Conservation (phyloP, 2,113 vertebrate species). For the Aphyosemion australe region DNA sequence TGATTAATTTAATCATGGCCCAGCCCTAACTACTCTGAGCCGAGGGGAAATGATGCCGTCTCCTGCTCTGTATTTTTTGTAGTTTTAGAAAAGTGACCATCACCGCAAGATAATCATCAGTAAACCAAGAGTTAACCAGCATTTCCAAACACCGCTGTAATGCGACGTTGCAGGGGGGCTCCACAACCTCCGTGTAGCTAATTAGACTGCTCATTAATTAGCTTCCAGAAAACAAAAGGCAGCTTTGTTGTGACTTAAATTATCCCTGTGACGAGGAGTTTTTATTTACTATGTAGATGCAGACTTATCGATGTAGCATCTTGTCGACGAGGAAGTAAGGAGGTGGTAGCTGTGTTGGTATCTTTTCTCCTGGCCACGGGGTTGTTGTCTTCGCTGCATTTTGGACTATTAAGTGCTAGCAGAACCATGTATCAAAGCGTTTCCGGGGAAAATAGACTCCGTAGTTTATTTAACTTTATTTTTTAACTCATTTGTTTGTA, state of each 20-base stretch:
- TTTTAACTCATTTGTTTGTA: not conserved
- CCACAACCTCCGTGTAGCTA: slow-evolving; percentile 71
- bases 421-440: not conserved
- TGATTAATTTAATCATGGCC: slow-evolving; percentile 54
- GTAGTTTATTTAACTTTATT: too few relatives aligned
- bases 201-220: slow-evolving; percentile 80
- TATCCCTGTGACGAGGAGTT: not conserved
- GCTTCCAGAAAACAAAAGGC: slow-evolving; percentile 38
- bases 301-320: slow-evolving; percentile 44
- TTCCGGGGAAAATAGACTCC: not conserved
- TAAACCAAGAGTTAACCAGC: slow-evolving; percentile 42
- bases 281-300: slow-evolving; percentile 12
- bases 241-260: slow-evolving; percentile 18
- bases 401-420: slow-evolving; percentile 5
- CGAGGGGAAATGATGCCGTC: not conserved
- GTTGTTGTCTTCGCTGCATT: slow-evolving; percentile 18
- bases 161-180: slow-evolving; percentile 64
- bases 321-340: slow-evolving; percentile 67
- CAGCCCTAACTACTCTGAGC: not conserved
- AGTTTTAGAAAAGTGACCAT: slow-evolving; percentile 26
- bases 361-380: slow-evolving; percentile 40
- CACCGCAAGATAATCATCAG: slow-evolving; percentile 27
- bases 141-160: slow-evolving; percentile 55
- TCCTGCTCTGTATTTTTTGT: slow-evolving; percentile 4
- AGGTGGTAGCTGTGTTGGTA: slow-evolving; percentile 58